Evolutionary conservation across 2,888 invertebrate species (phyloP).

Genomic region (Oxyteleia sp.): DNA sequence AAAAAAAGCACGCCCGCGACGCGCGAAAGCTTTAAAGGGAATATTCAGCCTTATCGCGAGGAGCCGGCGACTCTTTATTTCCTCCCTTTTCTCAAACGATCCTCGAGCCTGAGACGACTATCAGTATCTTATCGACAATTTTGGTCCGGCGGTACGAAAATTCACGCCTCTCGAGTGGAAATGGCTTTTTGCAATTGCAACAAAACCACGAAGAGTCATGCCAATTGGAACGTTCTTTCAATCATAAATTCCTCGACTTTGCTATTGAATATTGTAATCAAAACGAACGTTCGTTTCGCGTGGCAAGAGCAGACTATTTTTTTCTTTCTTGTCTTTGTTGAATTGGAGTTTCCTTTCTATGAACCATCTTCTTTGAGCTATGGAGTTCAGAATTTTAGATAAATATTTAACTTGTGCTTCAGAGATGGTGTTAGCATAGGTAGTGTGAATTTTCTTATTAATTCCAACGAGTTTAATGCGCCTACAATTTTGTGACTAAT

Average conservation of each 20-base stretch:
- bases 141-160: neutral
- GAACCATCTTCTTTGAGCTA: too few relatives aligned
- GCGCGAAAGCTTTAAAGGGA: constrained; percentile 45
- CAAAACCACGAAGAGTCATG: neutral
- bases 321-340: neutral
- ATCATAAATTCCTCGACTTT: constrained; percentile 2
- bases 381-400: too few relatives aligned
- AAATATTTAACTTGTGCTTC: too few relatives aligned
- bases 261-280: constrained; percentile 1
- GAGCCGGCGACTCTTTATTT: constrained; percentile 20
- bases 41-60: constrained; percentile 30
- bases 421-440: too few relatives aligned
- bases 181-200: constrained; percentile 3
- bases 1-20: constrained; percentile 26
- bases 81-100: constrained; percentile 10
- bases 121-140: constrained; percentile 29
- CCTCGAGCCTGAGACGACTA: neutral
- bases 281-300: neutral
- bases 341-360: too few relatives aligned
- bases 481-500: too few relatives aligned
- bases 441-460: too few relatives aligned
- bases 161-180: constrained; percentile 11
- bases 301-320: neutral
- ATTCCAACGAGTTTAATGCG: too few relatives aligned
- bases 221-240: neutral